Evolutionary conservation across 2,888 invertebrate species (phyloP), one percentile per base, ranked within the genome.

Genomic region (Anticlea derivata): DNA sequence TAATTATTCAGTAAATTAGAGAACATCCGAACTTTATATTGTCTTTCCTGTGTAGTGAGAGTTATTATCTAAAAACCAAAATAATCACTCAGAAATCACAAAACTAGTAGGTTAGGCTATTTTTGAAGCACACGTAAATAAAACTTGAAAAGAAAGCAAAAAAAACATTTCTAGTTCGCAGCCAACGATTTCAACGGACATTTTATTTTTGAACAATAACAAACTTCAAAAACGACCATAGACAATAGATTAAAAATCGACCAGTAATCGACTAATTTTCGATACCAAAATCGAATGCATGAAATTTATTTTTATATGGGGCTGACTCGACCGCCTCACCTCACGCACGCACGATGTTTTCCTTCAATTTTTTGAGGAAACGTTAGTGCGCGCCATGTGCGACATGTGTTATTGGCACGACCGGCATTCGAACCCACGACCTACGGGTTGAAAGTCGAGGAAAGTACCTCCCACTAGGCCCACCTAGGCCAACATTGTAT

Each of bases 21-120:
- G 77, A 80, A 79, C 84, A 84, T 86, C 74, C 80, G 81, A 62
- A 24, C 27, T n/a, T n/a, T n/a, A 30, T 11, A 8, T 37, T 49
- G 11, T 17, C 10, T 30, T 11, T 13, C 11, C 11, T 26, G 8
- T 12, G 7, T 24, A 7, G 13, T 22, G 24, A 8, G 27, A 23
- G 5, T 7, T 26, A 17, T 2, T 31, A 17, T 29, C 23, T 35
- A 17, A 5, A 48, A 34, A 46, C 20, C 1, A 12, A 51, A 37
- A 22, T 1, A 13, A 31, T 37, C 30, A 52, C 47, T 51, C 46
- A 56, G 34, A 57, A 50, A 44, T 24, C 11, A 46, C 34, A 43
- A 45, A 62, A 59, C 57, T 58, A 43, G 58, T 55, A 49, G 59
- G 61, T 55, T 57, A 58, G 27, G 39, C 37, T 35, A 60, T 51